A percentile compares a stretch with the other conserved stretches of the same genome.
Evolutionary conservation across 2,113 vertebrate species (phyloP).

Genomic region (Blennius ocellaris): DNA sequence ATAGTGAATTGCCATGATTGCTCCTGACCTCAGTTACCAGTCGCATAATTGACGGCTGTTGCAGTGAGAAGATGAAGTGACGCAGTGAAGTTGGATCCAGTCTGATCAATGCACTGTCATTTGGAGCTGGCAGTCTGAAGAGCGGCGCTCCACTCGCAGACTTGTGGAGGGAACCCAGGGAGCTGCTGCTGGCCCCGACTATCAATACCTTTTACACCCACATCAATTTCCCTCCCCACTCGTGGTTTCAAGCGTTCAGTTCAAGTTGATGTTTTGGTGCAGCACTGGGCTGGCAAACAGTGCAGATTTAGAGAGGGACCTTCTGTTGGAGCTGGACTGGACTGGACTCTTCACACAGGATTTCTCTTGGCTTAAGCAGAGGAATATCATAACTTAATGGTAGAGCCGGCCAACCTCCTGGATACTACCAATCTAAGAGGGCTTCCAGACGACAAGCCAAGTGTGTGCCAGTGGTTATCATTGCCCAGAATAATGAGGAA

Average conservation of each 20-base stretch:
- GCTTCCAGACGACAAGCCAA: conserved; percentile 17
- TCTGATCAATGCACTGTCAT: conserved; percentile 51
- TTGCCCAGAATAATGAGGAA: conserved; percentile 37
- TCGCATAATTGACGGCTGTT: conserved; percentile 52
- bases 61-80: conserved; percentile 37
- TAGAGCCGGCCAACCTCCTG: conserved; percentile 14
- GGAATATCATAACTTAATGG: conserved; percentile 30
- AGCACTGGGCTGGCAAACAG: neutral
- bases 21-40: conserved; percentile 37
- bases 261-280: conserved; percentile 21
- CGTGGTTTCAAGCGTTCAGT: conserved; percentile 8
- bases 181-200: conserved; percentile 21
- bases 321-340: neutral
- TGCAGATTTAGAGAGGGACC: conserved; percentile 22
- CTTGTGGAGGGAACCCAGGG: conserved; percentile 16
- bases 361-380: neutral
- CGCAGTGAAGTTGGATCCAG: conserved; percentile 49
- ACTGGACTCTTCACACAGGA: neutral
- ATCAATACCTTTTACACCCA: conserved; percentile 52
- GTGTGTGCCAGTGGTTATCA: conserved; percentile 25
- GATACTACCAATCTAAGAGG: conserved; percentile 13
- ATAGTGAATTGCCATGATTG: neutral
- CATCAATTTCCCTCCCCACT: conserved; percentile 46
- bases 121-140: conserved; percentile 39
- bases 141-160: conserved; percentile 32